Percentiles rank a stretch among this genome's conserved stretches.
These are phyloP conservation scores for Melipona bicolor DNA, from an alignment of 2,888 invertebrate genomes.

Conservation along the genomic window DNA sequence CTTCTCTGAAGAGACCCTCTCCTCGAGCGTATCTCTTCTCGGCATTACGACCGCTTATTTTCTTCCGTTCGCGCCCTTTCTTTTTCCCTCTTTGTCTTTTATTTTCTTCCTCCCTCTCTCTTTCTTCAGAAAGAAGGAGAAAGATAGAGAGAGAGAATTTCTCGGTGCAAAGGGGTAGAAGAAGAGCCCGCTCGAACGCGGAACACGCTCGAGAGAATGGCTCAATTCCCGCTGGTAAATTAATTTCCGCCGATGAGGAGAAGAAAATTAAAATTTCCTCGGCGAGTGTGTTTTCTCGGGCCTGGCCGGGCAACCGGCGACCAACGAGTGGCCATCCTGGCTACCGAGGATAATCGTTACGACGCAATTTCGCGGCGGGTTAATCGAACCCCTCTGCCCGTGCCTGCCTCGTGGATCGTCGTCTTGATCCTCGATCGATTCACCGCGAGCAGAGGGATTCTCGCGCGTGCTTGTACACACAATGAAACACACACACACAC, in stretches of 20 bases:
- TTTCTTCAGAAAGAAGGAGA: no score
- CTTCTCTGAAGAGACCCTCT: constrained; percentile 38
- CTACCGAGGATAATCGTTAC: constrained; percentile 34
- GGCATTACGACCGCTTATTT: constrained; percentile 67
- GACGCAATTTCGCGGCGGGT: constrained; percentile 42
- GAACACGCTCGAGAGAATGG: constrained; percentile 44
- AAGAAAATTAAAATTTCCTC: constrained; percentile 51
- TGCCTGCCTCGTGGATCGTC: not conserved
- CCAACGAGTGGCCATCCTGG: not conserved
- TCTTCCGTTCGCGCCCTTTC: constrained; percentile 50
- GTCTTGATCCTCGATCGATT: constrained; percentile 14
- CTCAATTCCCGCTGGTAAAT: constrained; percentile 55
- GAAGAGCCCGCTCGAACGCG: constrained; percentile 20
- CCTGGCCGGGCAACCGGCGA: not conserved
- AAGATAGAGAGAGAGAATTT: not conserved
- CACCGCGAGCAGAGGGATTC: not conserved
- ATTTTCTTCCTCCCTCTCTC: not conserved
- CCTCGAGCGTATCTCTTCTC: constrained; percentile 44
- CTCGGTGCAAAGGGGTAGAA: not conserved
- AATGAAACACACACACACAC: no score
- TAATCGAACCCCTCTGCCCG: constrained; percentile 20
- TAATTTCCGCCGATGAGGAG: constrained; percentile 49
- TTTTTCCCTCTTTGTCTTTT: no score
- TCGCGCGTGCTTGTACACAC: not conserved
- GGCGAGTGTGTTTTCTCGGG: constrained; percentile 7